Base-by-base conservation (phyloP, 1,140 invertebrate genomes). In the Drosophila willistoni region DNA sequence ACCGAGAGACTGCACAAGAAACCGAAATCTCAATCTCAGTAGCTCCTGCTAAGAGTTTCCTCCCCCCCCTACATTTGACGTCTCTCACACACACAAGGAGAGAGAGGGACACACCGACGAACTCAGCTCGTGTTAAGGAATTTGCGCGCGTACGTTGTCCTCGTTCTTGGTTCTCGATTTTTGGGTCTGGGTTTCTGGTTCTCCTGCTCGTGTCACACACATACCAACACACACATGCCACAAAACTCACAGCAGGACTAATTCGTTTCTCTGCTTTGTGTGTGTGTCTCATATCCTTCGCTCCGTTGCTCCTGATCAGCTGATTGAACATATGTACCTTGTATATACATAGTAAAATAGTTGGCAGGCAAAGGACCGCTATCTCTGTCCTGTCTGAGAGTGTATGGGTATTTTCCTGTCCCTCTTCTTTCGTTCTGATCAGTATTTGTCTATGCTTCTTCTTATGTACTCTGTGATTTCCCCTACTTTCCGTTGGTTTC, bases 111-210 rank as follows among this genome's bases (percentile, higher is more conserved):
- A 29, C 29, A 29, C 29, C 29, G 29, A 29, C 6, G 6, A 29
- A 7, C 29, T 29, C 19, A 64, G 73, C 84, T 87, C 84, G 84
- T 87, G 84, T 89, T 89, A 66, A 84, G 84, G 85, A 89, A 89
- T 89, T 83, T 84, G 69, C 84, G 84, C 84, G 84, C 84, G 84
- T 72, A 68, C 79, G 68, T 87, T 87, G 63, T 68, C 67, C 67
- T 70, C 63, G 76, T 76, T 76, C 73, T 44, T 65, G n/a, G 67
- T 68, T 62, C 71, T 51, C 42, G 57, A 44, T 19, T 36, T 29
- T 60, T 33, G 56, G 34, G 36, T 61, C 65, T 73, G 62, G 25
- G 33, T 39, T 77, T 77, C 55, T 65, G 54, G 29, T 51, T 41
- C 17, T 51, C 5, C 51, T 57, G 59, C 74, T 77, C 74, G 59